Conservation (phyloP, 2,888 invertebrate species). For the Galeopsomyia nigrocyanea region DNA sequence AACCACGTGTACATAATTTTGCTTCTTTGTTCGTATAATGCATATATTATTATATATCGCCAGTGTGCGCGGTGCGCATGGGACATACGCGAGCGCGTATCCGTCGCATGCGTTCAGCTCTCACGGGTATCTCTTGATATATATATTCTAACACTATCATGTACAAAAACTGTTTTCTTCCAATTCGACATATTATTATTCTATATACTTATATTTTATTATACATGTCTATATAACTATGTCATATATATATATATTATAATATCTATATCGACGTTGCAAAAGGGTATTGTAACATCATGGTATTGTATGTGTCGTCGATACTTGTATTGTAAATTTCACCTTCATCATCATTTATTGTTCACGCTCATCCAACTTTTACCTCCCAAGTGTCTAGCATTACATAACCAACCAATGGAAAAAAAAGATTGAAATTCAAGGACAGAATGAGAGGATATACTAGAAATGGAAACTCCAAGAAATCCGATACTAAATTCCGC, state of each 20-base stretch:
- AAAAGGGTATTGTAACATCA: slow-evolving; percentile 45
- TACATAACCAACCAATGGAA: slow-evolving; percentile 5
- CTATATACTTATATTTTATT: slow-evolving; percentile 22
- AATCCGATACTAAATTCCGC: slow-evolving; percentile 33
- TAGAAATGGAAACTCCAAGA: slow-evolving; percentile 8
- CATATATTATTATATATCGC: slow-evolving; percentile 55
- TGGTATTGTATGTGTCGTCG: slow-evolving; percentile 60
- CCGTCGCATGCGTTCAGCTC: slow-evolving; percentile 31
- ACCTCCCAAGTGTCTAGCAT: slow-evolving; percentile 58
- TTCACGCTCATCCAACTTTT: slow-evolving; percentile 37
- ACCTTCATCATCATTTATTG: slow-evolving; percentile 47
- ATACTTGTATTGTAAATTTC: slow-evolving; percentile 55
- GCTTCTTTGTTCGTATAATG: slow-evolving; percentile 68
- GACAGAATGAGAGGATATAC: too few species aligned
- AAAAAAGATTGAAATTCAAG: slow-evolving; percentile 3
- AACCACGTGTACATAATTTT: slow-evolving; percentile 68
- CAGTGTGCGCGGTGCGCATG: slow-evolving; percentile 22
- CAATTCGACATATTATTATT: slow-evolving; percentile 37
- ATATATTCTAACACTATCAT: slow-evolving; percentile 48
- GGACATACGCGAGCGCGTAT: slow-evolving; percentile 10
- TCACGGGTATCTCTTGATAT: slow-evolving; percentile 47
- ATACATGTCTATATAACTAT: slow-evolving; percentile 30
- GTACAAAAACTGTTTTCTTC: slow-evolving; percentile 38
- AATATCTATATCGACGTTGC: background rate
- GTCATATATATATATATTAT: slow-evolving; percentile 3